Evolutionary conservation across 2,113 vertebrate species (phyloP).

Genomic region (Lophura nycthemera): DNA sequence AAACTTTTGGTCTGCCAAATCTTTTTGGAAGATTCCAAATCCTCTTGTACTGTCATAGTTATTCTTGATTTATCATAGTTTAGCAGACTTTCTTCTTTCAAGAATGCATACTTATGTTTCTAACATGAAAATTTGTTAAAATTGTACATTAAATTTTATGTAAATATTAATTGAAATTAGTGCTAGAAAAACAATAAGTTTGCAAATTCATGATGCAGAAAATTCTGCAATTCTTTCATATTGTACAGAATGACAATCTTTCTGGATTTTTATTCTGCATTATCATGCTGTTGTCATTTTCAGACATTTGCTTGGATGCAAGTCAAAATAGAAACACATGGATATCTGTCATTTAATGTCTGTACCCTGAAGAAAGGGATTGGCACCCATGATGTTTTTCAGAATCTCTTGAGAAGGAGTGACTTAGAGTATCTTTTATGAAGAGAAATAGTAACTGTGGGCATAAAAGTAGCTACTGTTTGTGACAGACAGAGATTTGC

Average conservation of each 20-base stretch:
- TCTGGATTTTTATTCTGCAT: neutral
- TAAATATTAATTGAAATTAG: neutral
- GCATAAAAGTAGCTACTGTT: neutral
- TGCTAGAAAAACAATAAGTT: neutral
- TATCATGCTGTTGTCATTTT: neutral
- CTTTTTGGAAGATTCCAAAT: constrained; percentile 5
- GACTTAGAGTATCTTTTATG: neutral
- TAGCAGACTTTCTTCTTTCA: neutral
- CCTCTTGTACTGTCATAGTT: neutral
- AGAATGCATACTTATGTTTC: neutral
- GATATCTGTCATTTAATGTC: neutral
- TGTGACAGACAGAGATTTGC: neutral
- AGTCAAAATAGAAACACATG: neutral
- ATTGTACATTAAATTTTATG: neutral
- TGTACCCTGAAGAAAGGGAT: neutral
- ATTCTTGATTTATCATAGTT: neutral
- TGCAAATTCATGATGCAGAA: neutral
- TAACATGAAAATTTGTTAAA: neutral
- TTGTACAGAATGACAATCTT: neutral
- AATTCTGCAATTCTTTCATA: neutral
- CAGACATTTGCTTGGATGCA: neutral
- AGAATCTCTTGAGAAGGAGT: neutral
- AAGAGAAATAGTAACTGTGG: neutral
- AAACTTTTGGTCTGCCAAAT: neutral
- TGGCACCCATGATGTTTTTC: neutral